Evolutionary conservation across 2,113 vertebrate species (phyloP).

Genomic region (Sula dactylatra): DNA sequence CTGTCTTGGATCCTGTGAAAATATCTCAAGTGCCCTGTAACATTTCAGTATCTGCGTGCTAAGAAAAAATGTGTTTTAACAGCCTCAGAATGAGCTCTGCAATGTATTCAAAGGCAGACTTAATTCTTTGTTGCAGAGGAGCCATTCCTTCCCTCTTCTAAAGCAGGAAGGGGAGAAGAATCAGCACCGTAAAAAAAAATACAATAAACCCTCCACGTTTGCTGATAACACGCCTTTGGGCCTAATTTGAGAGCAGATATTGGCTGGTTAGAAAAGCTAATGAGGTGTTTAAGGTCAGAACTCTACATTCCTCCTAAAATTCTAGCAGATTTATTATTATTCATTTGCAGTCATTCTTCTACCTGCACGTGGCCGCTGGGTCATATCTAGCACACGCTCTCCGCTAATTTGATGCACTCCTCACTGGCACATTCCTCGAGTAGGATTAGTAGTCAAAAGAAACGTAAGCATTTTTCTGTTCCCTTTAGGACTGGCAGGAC

Average conservation of each 20-base stretch:
- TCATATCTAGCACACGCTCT: neutral
- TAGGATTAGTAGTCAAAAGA: neutral
- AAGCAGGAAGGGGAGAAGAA: neutral
- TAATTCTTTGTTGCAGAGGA: neutral
- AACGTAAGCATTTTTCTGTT: neutral
- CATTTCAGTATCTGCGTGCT: neutral
- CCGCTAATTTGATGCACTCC: neutral
- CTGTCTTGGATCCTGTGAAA: neutral
- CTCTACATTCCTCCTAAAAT: neutral
- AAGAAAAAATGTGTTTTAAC: neutral
- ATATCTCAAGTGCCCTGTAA: neutral
- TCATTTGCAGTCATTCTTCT: neutral
- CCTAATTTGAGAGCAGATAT: neutral
- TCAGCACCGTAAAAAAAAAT: neutral
- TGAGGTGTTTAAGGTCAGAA: neutral
- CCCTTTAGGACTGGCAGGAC: neutral
- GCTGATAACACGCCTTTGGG: neutral
- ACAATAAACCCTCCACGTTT: neutral
- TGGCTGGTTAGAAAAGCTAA: neutral
- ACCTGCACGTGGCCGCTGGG: neutral
- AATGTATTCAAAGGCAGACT: neutral
- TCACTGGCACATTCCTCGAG: neutral
- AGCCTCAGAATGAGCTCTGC: neutral
- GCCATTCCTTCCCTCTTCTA: neutral
- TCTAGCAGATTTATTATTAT: neutral